Percentiles rank a stretch among this genome's conserved stretches.
Evolutionary conservation across 2,797 vertebrate genomes (phyloP).

Genomic region (Sylvilagus floridanus): DNA sequence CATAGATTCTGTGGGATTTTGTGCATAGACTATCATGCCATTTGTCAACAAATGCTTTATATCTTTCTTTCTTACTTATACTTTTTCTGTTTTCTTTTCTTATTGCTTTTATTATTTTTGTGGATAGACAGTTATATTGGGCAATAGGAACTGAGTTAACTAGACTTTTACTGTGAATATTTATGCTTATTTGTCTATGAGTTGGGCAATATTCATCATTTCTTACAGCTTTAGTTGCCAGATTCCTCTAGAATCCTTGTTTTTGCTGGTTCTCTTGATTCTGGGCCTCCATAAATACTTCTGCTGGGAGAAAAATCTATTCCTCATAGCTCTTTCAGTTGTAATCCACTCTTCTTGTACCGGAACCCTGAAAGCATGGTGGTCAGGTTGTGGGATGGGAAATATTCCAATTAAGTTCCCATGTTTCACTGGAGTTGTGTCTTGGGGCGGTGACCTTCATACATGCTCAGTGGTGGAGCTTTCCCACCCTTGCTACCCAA

Average conservation of each 20-base stretch:
- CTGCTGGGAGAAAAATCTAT: background rate
- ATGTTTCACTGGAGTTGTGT: background rate
- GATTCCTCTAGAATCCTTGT: background rate
- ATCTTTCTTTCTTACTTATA: background rate
- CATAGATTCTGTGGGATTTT: no score
- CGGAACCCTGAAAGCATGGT: background rate
- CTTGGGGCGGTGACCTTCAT: background rate
- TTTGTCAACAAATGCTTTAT: background rate
- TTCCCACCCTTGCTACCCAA: rapidly evolving
- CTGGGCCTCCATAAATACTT: background rate
- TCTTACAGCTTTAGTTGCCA: background rate
- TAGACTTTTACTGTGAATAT: background rate
- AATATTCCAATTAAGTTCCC: background rate
- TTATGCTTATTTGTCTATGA: background rate
- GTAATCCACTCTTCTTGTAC: background rate
- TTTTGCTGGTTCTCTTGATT: background rate
- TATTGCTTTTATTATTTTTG: background rate
- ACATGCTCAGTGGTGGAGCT: background rate
- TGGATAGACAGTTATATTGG: background rate
- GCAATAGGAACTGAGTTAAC: background rate
- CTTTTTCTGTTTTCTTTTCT: background rate
- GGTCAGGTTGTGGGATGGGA: background rate
- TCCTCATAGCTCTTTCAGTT: background rate
- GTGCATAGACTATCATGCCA: background rate
- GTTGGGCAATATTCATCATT: background rate